Evolutionary conservation across 2,888 invertebrate species (phyloP).

Genomic region (Drosophila kanekoi): DNA sequence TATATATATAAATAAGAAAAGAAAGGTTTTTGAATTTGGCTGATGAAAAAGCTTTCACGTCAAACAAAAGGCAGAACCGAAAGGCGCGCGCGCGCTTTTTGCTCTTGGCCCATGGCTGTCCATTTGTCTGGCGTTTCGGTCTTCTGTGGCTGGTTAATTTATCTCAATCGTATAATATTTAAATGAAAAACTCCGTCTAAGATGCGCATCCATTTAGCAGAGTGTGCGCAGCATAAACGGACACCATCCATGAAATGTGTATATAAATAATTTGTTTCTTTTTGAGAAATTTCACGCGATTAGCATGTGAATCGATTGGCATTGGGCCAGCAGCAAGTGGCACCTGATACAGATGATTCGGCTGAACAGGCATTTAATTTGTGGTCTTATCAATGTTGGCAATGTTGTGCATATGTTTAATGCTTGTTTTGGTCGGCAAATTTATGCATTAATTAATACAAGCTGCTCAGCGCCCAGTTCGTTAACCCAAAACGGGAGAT

Average conservation of each 20-base stretch:
- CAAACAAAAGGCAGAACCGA: conserved; percentile 47
- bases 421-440: conserved; percentile 47
- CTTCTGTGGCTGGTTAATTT: conserved; percentile 56
- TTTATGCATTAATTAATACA: conserved; percentile 73
- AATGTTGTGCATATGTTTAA: conserved; percentile 66
- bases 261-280: conserved; percentile 44
- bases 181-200: conserved; percentile 65
- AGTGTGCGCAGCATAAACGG: conserved; percentile 42
- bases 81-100: conserved; percentile 10
- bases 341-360: conserved; percentile 40
- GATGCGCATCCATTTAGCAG: conserved; percentile 45
- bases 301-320: conserved; percentile 70
- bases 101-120: neutral
- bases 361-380: conserved; percentile 56
- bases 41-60: conserved; percentile 66
- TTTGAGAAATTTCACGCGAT: conserved; percentile 69
- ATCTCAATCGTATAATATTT: conserved; percentile 75
- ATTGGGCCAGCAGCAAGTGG: conserved; percentile 35
- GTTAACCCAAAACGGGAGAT: conserved; percentile 58
- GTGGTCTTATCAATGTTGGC: conserved; percentile 69
- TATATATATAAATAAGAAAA: conserved; percentile 46
- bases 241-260: conserved; percentile 24
- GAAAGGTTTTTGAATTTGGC: conserved; percentile 70
- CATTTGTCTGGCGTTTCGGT: neutral
- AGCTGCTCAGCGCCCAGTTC: conserved; percentile 55